Conservation (phyloP, 2,888 invertebrate species). For the Listrodromus nycthemerus region DNA sequence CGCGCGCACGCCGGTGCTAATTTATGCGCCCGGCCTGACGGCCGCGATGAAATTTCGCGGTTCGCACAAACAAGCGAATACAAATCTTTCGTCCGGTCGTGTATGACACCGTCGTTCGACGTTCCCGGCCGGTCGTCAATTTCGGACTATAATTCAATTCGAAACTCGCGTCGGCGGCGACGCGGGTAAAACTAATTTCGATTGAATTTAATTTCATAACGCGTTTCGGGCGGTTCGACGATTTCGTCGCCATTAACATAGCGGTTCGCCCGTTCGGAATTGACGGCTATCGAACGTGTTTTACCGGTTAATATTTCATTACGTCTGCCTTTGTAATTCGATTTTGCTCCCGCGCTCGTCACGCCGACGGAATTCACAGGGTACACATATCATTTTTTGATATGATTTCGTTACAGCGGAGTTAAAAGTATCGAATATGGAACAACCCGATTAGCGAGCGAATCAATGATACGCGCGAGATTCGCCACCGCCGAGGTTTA, state of each 20-base stretch:
- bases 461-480: too few species aligned
- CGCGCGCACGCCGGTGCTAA: background rate
- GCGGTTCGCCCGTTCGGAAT: slow-evolving; percentile 9
- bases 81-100: slow-evolving; percentile 8
- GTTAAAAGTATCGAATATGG: background rate
- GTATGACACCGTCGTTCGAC: background rate
- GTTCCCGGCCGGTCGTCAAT: slow-evolving; percentile 8
- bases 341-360: background rate
- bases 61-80: slow-evolving; percentile 6
- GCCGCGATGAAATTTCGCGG: background rate
- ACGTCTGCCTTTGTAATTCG: background rate
- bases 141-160: slow-evolving; percentile 26
- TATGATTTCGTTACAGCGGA: background rate
- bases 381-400: background rate
- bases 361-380: background rate
- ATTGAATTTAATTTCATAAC: slow-evolving; percentile 42
- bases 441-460: too few species aligned
- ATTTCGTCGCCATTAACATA: slow-evolving; percentile 18
- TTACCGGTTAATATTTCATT: slow-evolving; percentile 43
- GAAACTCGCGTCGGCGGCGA: background rate
- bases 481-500: too few species aligned
- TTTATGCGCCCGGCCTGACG: background rate
- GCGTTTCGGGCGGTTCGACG: slow-evolving; percentile 19
- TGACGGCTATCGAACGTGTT: slow-evolving; percentile 8
- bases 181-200: background rate